Percentiles rank a stretch among this genome's conserved stretches.
Evolutionary conservation across 2,888 invertebrate species (phyloP).

Genomic region (Drosophila differens): DNA sequence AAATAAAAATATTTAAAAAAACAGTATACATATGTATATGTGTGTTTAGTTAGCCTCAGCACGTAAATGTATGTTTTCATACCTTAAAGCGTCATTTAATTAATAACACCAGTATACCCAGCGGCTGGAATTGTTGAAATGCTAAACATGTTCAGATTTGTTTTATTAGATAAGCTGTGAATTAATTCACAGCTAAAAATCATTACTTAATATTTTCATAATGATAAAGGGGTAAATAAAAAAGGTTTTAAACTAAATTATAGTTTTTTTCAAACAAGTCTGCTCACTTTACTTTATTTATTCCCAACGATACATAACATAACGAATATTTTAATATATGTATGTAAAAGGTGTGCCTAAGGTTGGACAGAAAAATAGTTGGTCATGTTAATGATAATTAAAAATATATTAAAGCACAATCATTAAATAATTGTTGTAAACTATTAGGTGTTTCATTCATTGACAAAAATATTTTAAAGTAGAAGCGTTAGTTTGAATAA

Average conservation of each 20-base stretch:
- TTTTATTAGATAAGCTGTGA: conserved; percentile 14
- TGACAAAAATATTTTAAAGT: neutral
- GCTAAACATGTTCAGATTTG: conserved; percentile 36
- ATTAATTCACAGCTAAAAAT: neutral
- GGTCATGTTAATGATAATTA: neutral
- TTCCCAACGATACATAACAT: neutral
- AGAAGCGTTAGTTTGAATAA: neutral
- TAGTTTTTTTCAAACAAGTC: neutral
- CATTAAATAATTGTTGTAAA: neutral
- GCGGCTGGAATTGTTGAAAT: conserved; percentile 20
- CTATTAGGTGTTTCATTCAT: neutral
- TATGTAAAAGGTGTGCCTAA: too few species aligned
- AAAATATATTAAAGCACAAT: neutral
- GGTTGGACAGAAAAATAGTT: too few species aligned
- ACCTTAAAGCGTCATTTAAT: conserved; percentile 71
- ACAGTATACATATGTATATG: neutral
- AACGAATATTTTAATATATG: too few species aligned
- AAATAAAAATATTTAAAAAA: neutral
- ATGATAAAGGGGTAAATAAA: neutral
- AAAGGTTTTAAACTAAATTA: neutral
- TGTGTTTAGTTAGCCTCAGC: conserved; percentile 47
- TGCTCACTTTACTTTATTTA: neutral
- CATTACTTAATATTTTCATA: neutral
- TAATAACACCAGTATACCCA: conserved; percentile 58
- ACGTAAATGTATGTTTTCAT: conserved; percentile 44